A percentile compares a stretch with the other conserved stretches of the same genome.
Evolutionary conservation across 2,888 invertebrate genomes (phyloP).

Genomic region (Lasioglossum figueresi): DNA sequence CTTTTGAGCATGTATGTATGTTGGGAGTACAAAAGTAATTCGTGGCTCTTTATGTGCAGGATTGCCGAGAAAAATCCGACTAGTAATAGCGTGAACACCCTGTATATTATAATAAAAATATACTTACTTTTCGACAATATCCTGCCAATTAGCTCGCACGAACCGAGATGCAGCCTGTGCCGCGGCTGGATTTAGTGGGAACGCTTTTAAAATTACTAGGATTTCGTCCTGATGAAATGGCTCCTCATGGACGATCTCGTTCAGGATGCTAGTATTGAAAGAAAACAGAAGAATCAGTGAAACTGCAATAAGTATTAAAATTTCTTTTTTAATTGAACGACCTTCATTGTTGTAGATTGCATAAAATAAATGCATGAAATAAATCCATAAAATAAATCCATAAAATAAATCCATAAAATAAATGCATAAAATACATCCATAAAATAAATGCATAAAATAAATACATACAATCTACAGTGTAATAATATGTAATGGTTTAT

Average conservation of each 20-base stretch:
- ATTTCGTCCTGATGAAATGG: slow-evolving; percentile 72
- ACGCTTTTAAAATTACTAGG: slow-evolving; percentile 73
- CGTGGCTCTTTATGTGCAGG: no score
- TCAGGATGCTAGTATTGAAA: slow-evolving; percentile 71
- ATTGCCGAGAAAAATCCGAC: no score
- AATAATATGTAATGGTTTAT: no score
- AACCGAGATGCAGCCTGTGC: slow-evolving; percentile 76
- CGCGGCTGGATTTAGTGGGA: slow-evolving; percentile 77
- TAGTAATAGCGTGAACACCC: background rate
- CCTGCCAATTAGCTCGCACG: slow-evolving; percentile 75
- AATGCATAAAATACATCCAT: no score
- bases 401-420: no score
- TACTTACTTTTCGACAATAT: slow-evolving; percentile 73
- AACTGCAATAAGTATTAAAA: background rate
- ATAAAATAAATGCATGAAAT: no score
- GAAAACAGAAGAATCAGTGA: background rate
- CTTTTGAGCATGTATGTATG: no score
- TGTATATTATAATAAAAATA: background rate
- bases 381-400: no score
- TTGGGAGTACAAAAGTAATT: background rate
- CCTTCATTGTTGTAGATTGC: no score
- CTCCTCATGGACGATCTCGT: slow-evolving; percentile 73
- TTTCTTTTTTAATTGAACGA: no score
- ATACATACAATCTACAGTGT: no score
- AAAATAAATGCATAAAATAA: no score